Percentiles rank a stretch among this genome's conserved stretches.
Conservation (phyloP, 2,888 invertebrate genomes). For the Meteorus cinctellus region DNA sequence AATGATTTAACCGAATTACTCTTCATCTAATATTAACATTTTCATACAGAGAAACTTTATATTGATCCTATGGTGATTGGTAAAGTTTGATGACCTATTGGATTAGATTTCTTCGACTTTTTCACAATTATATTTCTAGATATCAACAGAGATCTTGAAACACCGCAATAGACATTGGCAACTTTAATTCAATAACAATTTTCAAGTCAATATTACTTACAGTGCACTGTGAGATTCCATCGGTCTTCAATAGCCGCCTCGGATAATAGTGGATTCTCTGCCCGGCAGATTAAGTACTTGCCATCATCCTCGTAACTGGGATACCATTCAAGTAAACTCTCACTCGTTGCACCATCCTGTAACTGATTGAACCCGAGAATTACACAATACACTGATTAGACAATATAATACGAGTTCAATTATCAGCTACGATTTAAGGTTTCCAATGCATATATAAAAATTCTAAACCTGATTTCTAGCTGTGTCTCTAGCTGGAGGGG, state of each 20-base stretch:
- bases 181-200: neutral
- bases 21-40: no score
- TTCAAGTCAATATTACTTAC: constrained; percentile 79
- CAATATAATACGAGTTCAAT: neutral
- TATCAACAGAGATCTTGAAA: no score
- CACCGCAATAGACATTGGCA: no score
- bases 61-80: no score
- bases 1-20: no score
- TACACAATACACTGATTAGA: constrained; percentile 12
- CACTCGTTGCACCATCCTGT: constrained; percentile 60
- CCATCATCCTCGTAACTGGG: constrained; percentile 92
- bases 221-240: constrained; percentile 90
- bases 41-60: no score
- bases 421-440: neutral
- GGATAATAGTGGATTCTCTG: constrained; percentile 89
- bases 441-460: neutral
- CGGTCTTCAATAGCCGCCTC: constrained; percentile 90
- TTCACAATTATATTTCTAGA: no score
- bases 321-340: constrained; percentile 81
- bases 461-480: no score
- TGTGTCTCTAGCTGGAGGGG: neutral
- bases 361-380: constrained; percentile 53
- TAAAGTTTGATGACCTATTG: no score
- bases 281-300: constrained; percentile 90
- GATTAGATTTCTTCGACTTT: no score